Evolutionary conservation across 92 coral and sea anemone species (phyloP).

Genomic region (Palythoa grandis): DNA sequence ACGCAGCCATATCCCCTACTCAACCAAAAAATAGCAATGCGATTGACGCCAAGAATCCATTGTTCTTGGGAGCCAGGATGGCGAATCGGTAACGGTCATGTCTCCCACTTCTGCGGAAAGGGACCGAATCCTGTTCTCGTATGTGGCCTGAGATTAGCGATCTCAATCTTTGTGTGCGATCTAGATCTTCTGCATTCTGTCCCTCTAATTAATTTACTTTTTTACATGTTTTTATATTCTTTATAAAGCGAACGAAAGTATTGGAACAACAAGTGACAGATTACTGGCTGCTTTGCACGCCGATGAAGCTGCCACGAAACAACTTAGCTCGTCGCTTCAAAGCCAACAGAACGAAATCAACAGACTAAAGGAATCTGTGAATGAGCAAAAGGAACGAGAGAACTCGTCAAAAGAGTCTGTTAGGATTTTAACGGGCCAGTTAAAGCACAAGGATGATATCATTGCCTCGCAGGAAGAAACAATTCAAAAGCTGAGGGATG

Average conservation of each 20-base stretch:
- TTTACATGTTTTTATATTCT: neutral
- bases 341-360: constrained; percentile 11
- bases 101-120: no score
- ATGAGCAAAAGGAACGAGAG: constrained; percentile 15
- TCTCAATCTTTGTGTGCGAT: no score
- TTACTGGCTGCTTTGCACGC: constrained; percentile 27
- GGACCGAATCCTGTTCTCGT: no score
- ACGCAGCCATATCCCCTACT: no score
- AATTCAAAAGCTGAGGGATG: neutral
- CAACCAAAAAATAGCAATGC: no score
- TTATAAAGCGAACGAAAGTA: constrained; percentile 15
- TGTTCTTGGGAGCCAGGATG: no score
- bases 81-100: no score
- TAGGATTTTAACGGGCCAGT: neutral
- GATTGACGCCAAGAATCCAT: no score
- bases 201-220: no score
- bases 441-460: neutral
- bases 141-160: no score
- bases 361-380: neutral
- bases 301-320: constrained; percentile 16
- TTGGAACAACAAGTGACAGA: constrained; percentile 5
- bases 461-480: neutral
- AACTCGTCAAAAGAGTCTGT: neutral
- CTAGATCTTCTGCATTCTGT: no score
- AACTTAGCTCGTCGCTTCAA: constrained; percentile 25